Evolutionary conservation across 2,797 vertebrate species (phyloP).

Genomic region (Orestias chungarensis): DNA sequence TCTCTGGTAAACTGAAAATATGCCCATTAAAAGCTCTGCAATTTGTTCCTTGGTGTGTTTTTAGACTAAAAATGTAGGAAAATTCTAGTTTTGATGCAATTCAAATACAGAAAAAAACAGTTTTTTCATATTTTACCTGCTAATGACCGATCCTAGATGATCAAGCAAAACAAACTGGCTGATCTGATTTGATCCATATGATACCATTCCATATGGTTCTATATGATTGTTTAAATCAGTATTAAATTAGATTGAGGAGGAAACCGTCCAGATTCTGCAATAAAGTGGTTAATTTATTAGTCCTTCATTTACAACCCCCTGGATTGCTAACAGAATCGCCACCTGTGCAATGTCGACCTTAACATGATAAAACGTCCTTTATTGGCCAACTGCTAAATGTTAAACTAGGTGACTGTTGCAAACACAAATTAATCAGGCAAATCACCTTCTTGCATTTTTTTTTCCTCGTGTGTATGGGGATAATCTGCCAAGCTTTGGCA

Average conservation of each 20-base stretch:
- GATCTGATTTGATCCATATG: too few species aligned
- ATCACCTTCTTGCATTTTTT: slow-evolving; percentile 3
- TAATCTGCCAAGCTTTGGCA: neutral
- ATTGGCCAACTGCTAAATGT: neutral
- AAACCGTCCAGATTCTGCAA: neutral
- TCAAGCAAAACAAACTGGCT: neutral
- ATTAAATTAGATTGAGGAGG: neutral
- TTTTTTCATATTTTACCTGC: neutral
- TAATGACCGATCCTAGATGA: neutral
- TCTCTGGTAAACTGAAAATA: neutral
- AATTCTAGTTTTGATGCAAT: neutral
- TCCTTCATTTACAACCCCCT: neutral
- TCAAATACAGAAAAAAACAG: neutral
- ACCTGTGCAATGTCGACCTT: slow-evolving; percentile 1
- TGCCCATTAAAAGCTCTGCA: neutral
- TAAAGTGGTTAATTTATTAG: neutral
- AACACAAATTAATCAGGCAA: neutral
- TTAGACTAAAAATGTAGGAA: neutral
- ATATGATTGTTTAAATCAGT: too few species aligned
- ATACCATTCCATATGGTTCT: too few species aligned
- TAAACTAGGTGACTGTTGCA: neutral
- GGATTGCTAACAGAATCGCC: neutral
- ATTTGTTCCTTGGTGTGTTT: neutral
- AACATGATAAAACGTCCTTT: neutral
- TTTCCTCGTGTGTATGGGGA: too few species aligned